These are phyloP conservation scores for Crenuchus spilurus DNA, from an alignment of 2,797 vertebrate genomes.

Conservation along the genomic window DNA sequence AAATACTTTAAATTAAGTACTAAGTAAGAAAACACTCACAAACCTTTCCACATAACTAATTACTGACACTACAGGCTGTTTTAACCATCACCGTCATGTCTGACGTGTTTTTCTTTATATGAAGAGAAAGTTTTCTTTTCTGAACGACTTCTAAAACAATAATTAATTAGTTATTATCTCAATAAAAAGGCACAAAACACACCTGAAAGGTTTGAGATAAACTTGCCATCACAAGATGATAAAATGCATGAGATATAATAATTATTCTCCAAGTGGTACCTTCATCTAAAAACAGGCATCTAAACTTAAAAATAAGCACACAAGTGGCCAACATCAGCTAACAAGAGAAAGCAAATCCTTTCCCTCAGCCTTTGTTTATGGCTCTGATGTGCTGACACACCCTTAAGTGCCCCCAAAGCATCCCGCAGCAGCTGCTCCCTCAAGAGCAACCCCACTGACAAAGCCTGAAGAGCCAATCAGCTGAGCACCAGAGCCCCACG, in stretches of 20 bases:
- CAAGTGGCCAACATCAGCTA: not conserved
- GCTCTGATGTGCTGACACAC: conserved; percentile 55
- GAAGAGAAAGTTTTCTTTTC: no score
- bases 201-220: no score
- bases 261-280: no score
- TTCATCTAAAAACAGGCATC: not conserved
- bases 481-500: conserved; percentile 47
- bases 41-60: no score
- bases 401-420: conserved; percentile 44
- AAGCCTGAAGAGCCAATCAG: conserved; percentile 65
- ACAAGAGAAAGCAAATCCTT: not conserved
- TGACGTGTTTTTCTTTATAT: no score
- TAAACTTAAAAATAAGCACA: not conserved
- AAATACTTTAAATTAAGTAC: not conserved
- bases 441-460: conserved; percentile 28
- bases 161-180: no score
- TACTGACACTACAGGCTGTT: no score
- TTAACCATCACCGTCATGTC: no score
- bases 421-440: conserved; percentile 48
- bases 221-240: no score
- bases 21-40: not conserved
- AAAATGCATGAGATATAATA: no score
- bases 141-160: no score
- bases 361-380: conserved; percentile 52
- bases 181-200: no score